Base-by-base conservation (phyloP, 2,888 invertebrate genomes). In the Octonoba sinensis region DNA sequence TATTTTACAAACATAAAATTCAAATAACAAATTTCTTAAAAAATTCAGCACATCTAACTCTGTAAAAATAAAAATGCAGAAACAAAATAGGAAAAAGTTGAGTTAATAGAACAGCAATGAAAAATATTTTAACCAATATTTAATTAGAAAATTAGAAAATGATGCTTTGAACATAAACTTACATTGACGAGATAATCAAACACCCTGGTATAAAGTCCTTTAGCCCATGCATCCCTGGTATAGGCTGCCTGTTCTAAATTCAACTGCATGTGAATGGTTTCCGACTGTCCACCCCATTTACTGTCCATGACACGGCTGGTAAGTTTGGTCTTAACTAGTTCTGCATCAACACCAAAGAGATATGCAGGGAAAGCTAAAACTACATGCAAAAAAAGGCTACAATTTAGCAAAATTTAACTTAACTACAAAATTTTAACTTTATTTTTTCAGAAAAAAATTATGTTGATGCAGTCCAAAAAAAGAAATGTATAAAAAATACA, bases 191-290 rank as follows among this genome's bases (percentile, higher is more conserved):
- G 91, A 96, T 96, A 96, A 56, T 93, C 93, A 88, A 96, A 96
- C 6, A 96, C 90, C 0, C 95, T 93, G 62, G 93, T 93, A 89
- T 96, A 96, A 3, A 96, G 89, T 0, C 95, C 94, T 90, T 99
- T 98, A 3, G 98, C 97, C 87, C 99, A 96, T 0, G 98, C 97
- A 89, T 99, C 99, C 86, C 99, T 88, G 0, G 96, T 95, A 88
- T 99, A 98, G 79, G 97, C 89, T 0, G 98, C 98, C 90, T 98
- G 97, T 88, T 99, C 97, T 85, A 98, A 96, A 82, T 95, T 96
- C 78, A 98, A 89, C 0, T 97, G 96, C 78, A 93, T 91, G 86
- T 92, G 91, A 56, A 93, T 91, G 72, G 90, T 90, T 86, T 93
- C 93, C 15, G 91, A 90, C 85, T 91, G 90, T 44, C 90, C 90